Base-by-base conservation (phyloP, 1,140 invertebrate species). In the Batillaria attramentaria region DNA sequence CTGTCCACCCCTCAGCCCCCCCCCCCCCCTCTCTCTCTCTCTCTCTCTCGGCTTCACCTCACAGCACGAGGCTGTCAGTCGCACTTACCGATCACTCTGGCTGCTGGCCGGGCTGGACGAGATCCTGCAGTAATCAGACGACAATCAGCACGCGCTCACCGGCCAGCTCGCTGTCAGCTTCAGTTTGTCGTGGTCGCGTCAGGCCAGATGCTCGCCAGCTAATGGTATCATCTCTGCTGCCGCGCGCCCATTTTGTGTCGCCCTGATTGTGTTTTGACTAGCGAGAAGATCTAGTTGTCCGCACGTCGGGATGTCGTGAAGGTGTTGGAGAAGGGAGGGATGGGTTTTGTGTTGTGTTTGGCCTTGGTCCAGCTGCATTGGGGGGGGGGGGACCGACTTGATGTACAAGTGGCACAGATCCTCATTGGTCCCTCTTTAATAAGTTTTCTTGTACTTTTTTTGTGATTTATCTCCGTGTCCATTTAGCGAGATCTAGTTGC, bases 221-320 rank as follows among this genome's bases (percentile, higher is more conserved):
- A 62, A 62, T 62, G 57, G 10, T 10, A 62, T 62, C 57, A 62
- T 62, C 33, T 62, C 57, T 62, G 57, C 57, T 31, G 33, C 57
- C 33, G n/a, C n/a, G n/a, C n/a, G n/a, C n/a, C n/a, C n/a, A n/a
- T n/a, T n/a, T n/a, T n/a, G n/a, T n/a, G n/a, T n/a, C n/a, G n/a
- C n/a, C n/a, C n/a, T n/a, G n/a, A n/a, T n/a, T n/a, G n/a, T n/a
- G n/a, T n/a, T n/a, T n/a, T n/a, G n/a, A n/a, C n/a, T n/a, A n/a
- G n/a, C n/a, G n/a, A n/a, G n/a, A n/a, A n/a, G n/a, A n/a, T n/a
- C n/a, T n/a, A n/a, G n/a, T 62, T 62, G 57, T 31, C 33, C 57
- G 3, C 57, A 28, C n/a, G 33, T 62, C 57, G 57, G 57, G 10
- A 28, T 62, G 10, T 10, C 13, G 57, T 62, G 3, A 31, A 24